A percentile compares a stretch with the other conserved stretches of the same genome.
Evolutionary conservation across 1,140 invertebrate genomes (phyloP).

Genomic region (Pissodes strobi): DNA sequence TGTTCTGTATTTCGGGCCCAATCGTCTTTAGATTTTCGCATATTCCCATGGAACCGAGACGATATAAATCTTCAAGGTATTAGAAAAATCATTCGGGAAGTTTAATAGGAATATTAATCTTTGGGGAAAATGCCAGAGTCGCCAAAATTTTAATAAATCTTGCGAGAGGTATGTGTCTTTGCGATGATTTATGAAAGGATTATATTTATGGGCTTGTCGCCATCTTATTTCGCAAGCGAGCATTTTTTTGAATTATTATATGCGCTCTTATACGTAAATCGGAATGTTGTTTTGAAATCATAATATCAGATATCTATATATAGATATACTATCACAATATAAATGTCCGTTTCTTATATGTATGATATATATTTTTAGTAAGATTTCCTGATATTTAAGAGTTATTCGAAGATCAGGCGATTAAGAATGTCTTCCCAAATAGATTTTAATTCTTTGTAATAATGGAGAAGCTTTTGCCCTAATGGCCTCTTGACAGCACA

Average conservation of each 20-base stretch:
- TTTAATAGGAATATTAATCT: conserved; percentile 37
- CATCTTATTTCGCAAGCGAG: neutral
- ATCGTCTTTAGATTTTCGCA: conserved; percentile 32
- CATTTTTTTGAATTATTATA: conserved; percentile 5
- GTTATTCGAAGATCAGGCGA: no score
- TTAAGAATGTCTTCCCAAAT: no score
- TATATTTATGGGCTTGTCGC: conserved; percentile 29
- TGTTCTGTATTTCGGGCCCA: conserved; percentile 20
- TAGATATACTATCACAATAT: no score
- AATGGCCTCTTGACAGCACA: no score
- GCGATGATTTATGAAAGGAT: conserved; percentile 24
- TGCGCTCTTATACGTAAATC: no score
- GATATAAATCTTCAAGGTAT: conserved; percentile 35
- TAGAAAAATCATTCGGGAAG: conserved; percentile 34
- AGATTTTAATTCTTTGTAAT: no score
- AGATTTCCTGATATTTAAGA: no score
- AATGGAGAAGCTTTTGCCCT: no score
- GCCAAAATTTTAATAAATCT: conserved; percentile 36
- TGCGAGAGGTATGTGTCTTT: conserved; percentile 23
- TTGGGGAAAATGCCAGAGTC: conserved; percentile 32
- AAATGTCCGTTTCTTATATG: no score
- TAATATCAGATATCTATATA: no score
- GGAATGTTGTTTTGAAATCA: no score
- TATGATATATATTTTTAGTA: no score
- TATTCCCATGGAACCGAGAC: conserved; percentile 16